These are phyloP conservation scores for Esox masquinongy DNA, from an alignment of 2,797 vertebrate species.

Conservation along the genomic window DNA sequence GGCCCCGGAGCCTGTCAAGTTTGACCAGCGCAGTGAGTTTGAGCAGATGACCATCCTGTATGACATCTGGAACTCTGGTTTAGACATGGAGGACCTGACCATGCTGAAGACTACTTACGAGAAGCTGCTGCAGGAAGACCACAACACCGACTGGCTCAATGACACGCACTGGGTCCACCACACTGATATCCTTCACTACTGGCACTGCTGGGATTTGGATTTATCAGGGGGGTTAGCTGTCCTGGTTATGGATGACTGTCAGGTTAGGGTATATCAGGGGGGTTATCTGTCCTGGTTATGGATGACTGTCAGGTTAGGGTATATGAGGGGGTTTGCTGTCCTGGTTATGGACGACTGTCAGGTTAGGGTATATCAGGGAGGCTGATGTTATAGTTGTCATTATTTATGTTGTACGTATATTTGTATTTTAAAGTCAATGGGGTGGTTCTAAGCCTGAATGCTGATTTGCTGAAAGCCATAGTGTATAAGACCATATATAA, in stretches of 20 bases:
- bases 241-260: background rate
- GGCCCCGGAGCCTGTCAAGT: constrained; percentile 36
- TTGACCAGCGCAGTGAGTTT: constrained; percentile 85
- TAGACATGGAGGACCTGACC: constrained; percentile 86
- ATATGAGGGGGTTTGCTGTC: too few relatives aligned
- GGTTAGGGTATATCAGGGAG: too few relatives aligned
- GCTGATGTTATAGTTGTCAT: background rate
- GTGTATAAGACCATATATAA: too few relatives aligned
- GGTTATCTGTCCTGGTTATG: too few relatives aligned
- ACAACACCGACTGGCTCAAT: constrained; percentile 89
- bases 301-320: too few relatives aligned
- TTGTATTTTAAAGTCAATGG: too few relatives aligned
- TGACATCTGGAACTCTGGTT: constrained; percentile 91
- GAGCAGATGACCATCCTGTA: constrained; percentile 95
- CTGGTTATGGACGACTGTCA: too few relatives aligned
- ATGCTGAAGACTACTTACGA: constrained; percentile 85
- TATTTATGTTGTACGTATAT: background rate
- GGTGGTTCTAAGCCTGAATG: too few relatives aligned
- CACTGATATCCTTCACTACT: constrained; percentile 85
- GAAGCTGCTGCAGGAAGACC: constrained; percentile 85
- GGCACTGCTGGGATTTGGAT: background rate
- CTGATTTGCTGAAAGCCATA: too few relatives aligned
- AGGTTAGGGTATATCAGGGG: too few relatives aligned
- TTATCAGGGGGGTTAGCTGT: background rate
- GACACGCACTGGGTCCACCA: constrained; percentile 96